phyloP scores from a whole-genome alignment of 2,797 vertebrate genomes.

The Gobionotothen gibberifrons region DNA sequence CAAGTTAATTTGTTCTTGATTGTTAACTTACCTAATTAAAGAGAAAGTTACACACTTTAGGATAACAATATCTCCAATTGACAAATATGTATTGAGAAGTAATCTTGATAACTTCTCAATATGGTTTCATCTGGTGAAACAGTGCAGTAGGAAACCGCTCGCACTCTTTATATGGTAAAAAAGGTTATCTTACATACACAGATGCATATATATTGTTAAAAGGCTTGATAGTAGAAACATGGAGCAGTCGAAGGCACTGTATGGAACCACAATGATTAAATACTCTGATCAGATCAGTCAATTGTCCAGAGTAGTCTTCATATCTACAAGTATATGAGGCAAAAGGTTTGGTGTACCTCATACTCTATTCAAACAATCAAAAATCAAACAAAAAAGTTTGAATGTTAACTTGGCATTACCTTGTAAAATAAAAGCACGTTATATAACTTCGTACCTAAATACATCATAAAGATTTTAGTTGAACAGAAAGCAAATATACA shows the following conservation, averaged over 20 bases:
- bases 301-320: neutral
- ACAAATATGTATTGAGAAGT: neutral
- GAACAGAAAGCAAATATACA: neutral
- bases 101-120: neutral
- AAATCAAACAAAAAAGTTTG: neutral
- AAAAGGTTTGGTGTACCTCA: neutral
- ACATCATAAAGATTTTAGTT: neutral
- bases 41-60: neutral
- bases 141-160: neutral
- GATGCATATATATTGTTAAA: neutral
- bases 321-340: neutral
- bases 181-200: neutral
- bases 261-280: neutral
- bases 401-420: neutral
- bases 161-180: neutral
- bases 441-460: neutral
- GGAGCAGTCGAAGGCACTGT: neutral
- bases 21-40: neutral
- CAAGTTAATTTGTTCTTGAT: neutral
- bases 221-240: neutral
- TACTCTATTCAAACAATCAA: neutral
- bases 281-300: neutral
- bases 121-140: neutral
- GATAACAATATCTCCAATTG: too few relatives aligned
- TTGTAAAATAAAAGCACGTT: neutral